Percentiles rank a stretch among this genome's conserved stretches.
These are phyloP conservation scores for Enteromius argenteus DNA, from an alignment of 2,797 vertebrate genomes.

Conservation along the genomic window DNA sequence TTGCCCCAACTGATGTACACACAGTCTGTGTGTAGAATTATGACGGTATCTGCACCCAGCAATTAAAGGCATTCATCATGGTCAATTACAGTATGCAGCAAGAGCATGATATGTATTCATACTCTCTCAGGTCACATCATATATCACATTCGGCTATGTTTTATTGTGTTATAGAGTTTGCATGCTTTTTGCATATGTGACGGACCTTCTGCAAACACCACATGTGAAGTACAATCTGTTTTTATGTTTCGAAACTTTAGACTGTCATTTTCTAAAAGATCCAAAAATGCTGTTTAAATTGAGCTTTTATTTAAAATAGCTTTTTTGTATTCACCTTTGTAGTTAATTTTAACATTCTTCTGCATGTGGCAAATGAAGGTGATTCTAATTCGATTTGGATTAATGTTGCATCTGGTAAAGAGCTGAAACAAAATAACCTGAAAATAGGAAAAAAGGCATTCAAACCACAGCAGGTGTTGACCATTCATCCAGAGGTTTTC, in stretches of 20 bases:
- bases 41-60: not conserved
- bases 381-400: constrained; percentile 6
- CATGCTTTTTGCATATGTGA: not conserved
- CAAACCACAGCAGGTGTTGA: constrained; percentile 21
- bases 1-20: not conserved
- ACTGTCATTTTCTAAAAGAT: not conserved
- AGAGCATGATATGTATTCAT: not conserved
- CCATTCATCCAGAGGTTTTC: constrained; percentile 13
- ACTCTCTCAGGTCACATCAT: not conserved
- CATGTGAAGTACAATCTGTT: constrained; percentile 1
- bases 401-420: not conserved
- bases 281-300: not conserved
- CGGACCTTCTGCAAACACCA: not conserved
- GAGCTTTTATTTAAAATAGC: not conserved
- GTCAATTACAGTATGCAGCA: constrained; percentile 5
- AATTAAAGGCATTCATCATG: constrained; percentile 24
- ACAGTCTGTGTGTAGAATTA: not conserved
- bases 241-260: not conserved
- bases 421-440: constrained; percentile 7
- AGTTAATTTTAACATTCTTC: not conserved
- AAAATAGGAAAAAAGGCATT: not conserved
- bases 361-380: not conserved
- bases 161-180: not conserved
- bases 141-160: not conserved
- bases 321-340: not conserved